Base-by-base conservation (phyloP, 2,888 invertebrate genomes). In the Polyommatus icarus region DNA sequence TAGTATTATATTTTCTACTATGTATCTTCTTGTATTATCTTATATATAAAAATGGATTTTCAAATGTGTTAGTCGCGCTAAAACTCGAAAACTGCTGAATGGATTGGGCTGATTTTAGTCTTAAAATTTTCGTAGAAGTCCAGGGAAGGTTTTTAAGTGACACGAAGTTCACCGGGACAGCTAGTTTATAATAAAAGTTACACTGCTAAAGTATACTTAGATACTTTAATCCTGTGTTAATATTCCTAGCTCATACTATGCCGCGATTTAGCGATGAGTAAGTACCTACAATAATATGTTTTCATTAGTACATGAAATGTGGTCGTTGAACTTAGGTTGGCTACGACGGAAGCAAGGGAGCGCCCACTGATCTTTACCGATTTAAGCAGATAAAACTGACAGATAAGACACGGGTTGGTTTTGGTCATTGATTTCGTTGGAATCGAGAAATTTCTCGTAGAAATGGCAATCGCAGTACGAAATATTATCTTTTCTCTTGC, bases 301-400 rank as follows among this genome's bases (percentile, higher is more conserved):
- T 78, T 77, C 29, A 79, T 80, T 78, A 75, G 20, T 54, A 77
- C 77, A 78, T 81, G 80, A 81, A 82, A 80, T 78, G 76, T 84
- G 84, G 88, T 88, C 90, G 87, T 87, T 90, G 90, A 90, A 90
- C 89, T 85, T 82, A 81, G 83, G 76, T 82, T 80, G 81, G 83
- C 84, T 82, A 85, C 82, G 84, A 87, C 89, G 90, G 90, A 91
- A 87, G 87, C 85, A 77, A 50, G 79, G 82, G 82, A 82, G 85
- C 80, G 83, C 79, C 80, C 83, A 85, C 86, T 84, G 86, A 88
- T 83, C 84, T 83, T 80, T 81, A 85, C 87, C 84, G 88, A 85
- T 83, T 85, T 79, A 82, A 85, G 87, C 83, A 85, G 89, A 84
- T 87, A 83, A 83, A 84, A 85, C 88, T 85, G 88, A 87, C n/a